These are phyloP conservation scores for Gari tellinella DNA, from an alignment of 2,888 invertebrate species.

Conservation along the genomic window DNA sequence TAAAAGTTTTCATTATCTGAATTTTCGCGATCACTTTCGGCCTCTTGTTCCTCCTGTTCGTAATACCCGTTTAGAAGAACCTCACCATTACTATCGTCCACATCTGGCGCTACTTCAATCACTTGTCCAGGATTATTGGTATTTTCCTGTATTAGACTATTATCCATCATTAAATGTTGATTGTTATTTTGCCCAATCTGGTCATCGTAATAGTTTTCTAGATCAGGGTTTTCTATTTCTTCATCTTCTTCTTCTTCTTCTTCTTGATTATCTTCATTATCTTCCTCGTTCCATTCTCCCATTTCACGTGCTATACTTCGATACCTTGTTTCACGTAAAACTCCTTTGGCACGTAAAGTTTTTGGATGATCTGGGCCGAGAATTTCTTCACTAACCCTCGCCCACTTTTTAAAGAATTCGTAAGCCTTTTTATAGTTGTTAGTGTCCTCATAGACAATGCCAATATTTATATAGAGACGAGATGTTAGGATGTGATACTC, in stretches of 20 bases:
- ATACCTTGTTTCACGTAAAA: constrained; percentile 81
- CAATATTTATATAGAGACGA: constrained; percentile 83
- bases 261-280: constrained; percentile 67
- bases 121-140: constrained; percentile 43
- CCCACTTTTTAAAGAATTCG: constrained; percentile 83
- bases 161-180: constrained; percentile 55
- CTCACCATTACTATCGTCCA: constrained; percentile 53
- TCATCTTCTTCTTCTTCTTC: constrained; percentile 70
- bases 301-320: constrained; percentile 78
- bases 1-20: constrained; percentile 79
- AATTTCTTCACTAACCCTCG: constrained; percentile 81
- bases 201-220: constrained; percentile 79
- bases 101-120: constrained; percentile 52
- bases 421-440: constrained; percentile 82
- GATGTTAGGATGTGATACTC: constrained; percentile 82
- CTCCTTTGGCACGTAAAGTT: constrained; percentile 82
- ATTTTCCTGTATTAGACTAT: constrained; percentile 53
- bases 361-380: constrained; percentile 83
- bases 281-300: constrained; percentile 73
- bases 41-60: constrained; percentile 61
- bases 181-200: constrained; percentile 66
- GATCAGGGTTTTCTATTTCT: constrained; percentile 73
- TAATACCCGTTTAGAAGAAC: constrained; percentile 70
- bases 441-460: constrained; percentile 83
- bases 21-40: constrained; percentile 70